Conservation (phyloP, 2,888 invertebrate genomes). For the Papilio gigon region DNA sequence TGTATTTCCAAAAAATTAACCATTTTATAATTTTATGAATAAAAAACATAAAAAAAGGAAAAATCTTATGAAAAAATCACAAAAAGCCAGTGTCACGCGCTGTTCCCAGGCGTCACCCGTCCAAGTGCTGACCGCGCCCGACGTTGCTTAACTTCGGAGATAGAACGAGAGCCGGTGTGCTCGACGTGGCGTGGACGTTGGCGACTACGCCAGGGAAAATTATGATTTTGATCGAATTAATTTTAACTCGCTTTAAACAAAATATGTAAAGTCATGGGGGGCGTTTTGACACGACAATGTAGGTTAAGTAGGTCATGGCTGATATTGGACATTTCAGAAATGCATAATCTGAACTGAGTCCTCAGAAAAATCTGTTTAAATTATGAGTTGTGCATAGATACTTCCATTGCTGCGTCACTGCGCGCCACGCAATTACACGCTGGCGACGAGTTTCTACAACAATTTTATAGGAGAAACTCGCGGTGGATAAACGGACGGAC, state of each 20-base stretch:
- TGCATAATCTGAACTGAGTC: neutral
- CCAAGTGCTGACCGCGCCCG: constrained; percentile 60
- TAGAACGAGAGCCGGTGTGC: constrained; percentile 58
- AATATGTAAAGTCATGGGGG: neutral
- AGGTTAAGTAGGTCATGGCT: neutral
- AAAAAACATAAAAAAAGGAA: neutral
- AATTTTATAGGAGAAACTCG: constrained; percentile 21
- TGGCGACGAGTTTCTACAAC: constrained; percentile 17
- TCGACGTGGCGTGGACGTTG: constrained; percentile 57
- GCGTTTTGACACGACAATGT: neutral
- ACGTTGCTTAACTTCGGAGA: constrained; percentile 56
- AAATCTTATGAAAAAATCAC: too few relatives aligned
- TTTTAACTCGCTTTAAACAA: neutral
- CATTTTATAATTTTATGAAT: too few relatives aligned
- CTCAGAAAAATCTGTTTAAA: neutral
- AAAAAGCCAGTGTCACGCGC: constrained; percentile 53
- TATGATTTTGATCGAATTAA: neutral
- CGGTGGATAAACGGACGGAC: constrained; percentile 8
- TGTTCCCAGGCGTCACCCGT: constrained; percentile 63
- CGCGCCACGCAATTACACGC: neutral
- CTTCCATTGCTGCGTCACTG: constrained; percentile 8
- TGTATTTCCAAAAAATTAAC: too few relatives aligned
- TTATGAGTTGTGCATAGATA: too few relatives aligned
- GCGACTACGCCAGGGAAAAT: constrained; percentile 25
- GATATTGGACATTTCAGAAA: neutral